Evolutionary conservation across 2,888 invertebrate genomes (phyloP).

Genomic region (Andrena praecox): DNA sequence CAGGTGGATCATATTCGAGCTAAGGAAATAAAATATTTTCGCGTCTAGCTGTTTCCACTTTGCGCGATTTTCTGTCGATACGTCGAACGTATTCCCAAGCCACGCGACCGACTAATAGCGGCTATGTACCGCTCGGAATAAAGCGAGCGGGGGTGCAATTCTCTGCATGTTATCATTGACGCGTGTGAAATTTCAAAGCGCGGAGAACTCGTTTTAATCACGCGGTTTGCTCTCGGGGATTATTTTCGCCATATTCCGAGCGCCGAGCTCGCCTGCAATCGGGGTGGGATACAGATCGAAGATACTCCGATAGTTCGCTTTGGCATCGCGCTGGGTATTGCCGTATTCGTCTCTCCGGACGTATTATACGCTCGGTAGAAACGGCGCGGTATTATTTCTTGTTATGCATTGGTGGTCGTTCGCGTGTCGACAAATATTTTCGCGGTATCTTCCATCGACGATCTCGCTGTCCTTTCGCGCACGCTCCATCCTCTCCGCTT

Average conservation of each 20-base stretch:
- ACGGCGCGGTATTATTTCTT: slow-evolving; percentile 21
- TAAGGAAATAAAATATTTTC: slow-evolving; percentile 47
- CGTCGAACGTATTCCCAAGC: slow-evolving; percentile 47
- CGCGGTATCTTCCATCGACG: background rate
- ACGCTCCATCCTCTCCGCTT: no score
- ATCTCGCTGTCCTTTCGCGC: background rate
- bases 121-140: slow-evolving; percentile 22
- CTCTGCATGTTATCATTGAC: slow-evolving; percentile 58
- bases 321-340: slow-evolving; percentile 11
- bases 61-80: slow-evolving; percentile 18
- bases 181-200: slow-evolving; percentile 56
- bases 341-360: slow-evolving; percentile 14
- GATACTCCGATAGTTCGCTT: slow-evolving; percentile 35
- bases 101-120: slow-evolving; percentile 50
- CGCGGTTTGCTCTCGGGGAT: slow-evolving; percentile 61
- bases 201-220: slow-evolving; percentile 52
- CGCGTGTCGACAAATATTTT: background rate
- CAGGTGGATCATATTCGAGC: background rate
- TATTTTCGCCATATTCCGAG: slow-evolving; percentile 61
- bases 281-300: slow-evolving; percentile 40
- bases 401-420: background rate
- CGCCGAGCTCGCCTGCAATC: slow-evolving; percentile 45
- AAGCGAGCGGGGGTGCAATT: slow-evolving; percentile 42
- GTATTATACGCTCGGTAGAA: slow-evolving; percentile 36
- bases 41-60: slow-evolving; percentile 5